These are phyloP conservation scores for Cydia fagiglandana DNA, from an alignment of 1,140 invertebrate genomes.

Conservation along the genomic window DNA sequence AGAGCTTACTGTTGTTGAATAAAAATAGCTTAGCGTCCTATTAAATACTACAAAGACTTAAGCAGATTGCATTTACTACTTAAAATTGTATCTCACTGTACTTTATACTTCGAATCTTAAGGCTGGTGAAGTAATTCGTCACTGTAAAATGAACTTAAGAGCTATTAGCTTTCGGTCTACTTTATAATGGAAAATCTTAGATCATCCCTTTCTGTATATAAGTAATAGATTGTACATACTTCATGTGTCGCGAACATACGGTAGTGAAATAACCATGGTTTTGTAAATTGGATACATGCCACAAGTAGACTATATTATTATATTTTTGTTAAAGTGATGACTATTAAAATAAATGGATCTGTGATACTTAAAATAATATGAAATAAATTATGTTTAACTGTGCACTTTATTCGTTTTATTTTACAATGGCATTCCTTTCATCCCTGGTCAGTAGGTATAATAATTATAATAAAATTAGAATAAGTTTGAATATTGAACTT, in stretches of 20 bases:
- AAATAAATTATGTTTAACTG: slow-evolving; percentile 80
- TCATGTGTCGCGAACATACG: slow-evolving; percentile 49
- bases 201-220: slow-evolving; percentile 53
- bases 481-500: no score
- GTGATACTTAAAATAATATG: slow-evolving; percentile 79
- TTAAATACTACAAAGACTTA: slow-evolving; percentile 45
- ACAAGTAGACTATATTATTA: slow-evolving; percentile 69
- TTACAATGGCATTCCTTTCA: neutral
- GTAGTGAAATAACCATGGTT: slow-evolving; percentile 51
- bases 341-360: slow-evolving; percentile 79
- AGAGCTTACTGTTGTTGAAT: slow-evolving; percentile 59
- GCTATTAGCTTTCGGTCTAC: slow-evolving; percentile 25
- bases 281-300: slow-evolving; percentile 63
- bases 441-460: no score
- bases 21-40: slow-evolving; percentile 45
- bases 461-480: no score
- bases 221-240: slow-evolving; percentile 68
- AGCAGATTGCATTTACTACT: slow-evolving; percentile 51
- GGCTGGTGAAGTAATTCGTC: slow-evolving; percentile 8
- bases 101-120: slow-evolving; percentile 18
- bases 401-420: slow-evolving; percentile 56
- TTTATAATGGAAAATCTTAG: slow-evolving; percentile 30
- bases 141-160: slow-evolving; percentile 15
- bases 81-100: slow-evolving; percentile 28
- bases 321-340: slow-evolving; percentile 79